Evolutionary conservation across 1,140 invertebrate genomes (phyloP).

Genomic region (Sinonovacula constricta): DNA sequence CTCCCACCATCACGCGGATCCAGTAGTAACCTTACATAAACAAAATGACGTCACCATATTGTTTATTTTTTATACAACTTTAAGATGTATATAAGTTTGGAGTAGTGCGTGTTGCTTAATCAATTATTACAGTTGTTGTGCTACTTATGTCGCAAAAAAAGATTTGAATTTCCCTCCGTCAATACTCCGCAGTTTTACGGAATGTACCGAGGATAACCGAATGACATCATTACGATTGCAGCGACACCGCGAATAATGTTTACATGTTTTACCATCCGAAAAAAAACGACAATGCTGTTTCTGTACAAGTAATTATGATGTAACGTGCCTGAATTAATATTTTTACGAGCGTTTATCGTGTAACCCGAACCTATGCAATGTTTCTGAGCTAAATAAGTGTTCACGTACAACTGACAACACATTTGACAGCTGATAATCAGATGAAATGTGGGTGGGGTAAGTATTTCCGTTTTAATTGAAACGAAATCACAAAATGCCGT

Average conservation of each 20-base stretch:
- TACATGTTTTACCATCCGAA: too few relatives aligned
- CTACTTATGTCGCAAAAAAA: not conserved
- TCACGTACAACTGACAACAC: too few relatives aligned
- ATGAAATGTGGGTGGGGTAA: too few relatives aligned
- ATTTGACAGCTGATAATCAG: too few relatives aligned
- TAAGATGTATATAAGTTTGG: not conserved
- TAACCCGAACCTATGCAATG: too few relatives aligned
- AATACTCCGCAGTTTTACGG: slow-evolving; percentile 1
- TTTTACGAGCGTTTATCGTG: too few relatives aligned
- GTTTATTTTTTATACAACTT: not conserved
- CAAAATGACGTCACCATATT: slow-evolving; percentile 19
- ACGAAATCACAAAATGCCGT: too few relatives aligned
- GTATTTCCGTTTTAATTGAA: too few relatives aligned
- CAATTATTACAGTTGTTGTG: not conserved
- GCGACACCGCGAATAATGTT: slow-evolving; percentile 44
- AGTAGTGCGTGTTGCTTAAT: not conserved
- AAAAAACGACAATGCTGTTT: too few relatives aligned
- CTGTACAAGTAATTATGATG: too few relatives aligned
- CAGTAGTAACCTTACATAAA: not conserved
- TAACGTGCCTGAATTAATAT: too few relatives aligned
- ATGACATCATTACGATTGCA: slow-evolving; percentile 47
- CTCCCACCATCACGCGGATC: not conserved
- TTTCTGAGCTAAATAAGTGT: too few relatives aligned
- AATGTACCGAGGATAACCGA: slow-evolving; percentile 21
- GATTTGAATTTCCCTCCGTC: not conserved